Conservation (phyloP, 2,888 invertebrate species). For the Plagodis pulveraria region DNA sequence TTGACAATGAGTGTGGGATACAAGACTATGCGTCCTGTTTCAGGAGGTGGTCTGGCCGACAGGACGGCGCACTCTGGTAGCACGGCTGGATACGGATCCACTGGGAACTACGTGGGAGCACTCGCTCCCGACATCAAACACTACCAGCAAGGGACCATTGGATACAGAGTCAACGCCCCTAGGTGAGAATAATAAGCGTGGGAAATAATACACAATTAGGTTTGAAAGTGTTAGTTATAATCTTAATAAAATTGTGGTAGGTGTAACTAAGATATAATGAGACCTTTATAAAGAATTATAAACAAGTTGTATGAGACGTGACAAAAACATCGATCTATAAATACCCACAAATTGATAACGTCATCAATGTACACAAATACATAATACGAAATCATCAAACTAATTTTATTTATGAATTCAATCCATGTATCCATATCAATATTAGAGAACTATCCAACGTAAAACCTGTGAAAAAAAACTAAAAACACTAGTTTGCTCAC, state of each 20-base stretch:
- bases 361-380: slow-evolving; percentile 28
- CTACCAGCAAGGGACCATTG: slow-evolving; percentile 81
- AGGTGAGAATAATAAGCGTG: slow-evolving; percentile 79
- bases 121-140: slow-evolving; percentile 79
- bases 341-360: slow-evolving; percentile 15
- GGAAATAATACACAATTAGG: slow-evolving; percentile 24
- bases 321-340: slow-evolving; percentile 22
- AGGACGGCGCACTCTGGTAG: slow-evolving; percentile 88
- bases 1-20: slow-evolving; percentile 46
- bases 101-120: slow-evolving; percentile 75
- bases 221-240: slow-evolving; percentile 26
- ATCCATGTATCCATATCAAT: not conserved
- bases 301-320: slow-evolving; percentile 30
- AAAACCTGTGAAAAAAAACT: no score
- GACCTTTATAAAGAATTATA: slow-evolving; percentile 7
- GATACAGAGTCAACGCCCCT: slow-evolving; percentile 87
- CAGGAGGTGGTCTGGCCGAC: slow-evolving; percentile 89
- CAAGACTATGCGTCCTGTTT: slow-evolving; percentile 74
- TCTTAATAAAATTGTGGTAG: slow-evolving; percentile 16
- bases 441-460: no score
- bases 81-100: slow-evolving; percentile 85
- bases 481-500: no score
- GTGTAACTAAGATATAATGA: slow-evolving; percentile 10
- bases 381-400: slow-evolving; percentile 5
- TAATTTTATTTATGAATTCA: not conserved